These are phyloP conservation scores for Romanogobio albipinnatus DNA, from an alignment of 2,113 vertebrate genomes.

Conservation along the genomic window DNA sequence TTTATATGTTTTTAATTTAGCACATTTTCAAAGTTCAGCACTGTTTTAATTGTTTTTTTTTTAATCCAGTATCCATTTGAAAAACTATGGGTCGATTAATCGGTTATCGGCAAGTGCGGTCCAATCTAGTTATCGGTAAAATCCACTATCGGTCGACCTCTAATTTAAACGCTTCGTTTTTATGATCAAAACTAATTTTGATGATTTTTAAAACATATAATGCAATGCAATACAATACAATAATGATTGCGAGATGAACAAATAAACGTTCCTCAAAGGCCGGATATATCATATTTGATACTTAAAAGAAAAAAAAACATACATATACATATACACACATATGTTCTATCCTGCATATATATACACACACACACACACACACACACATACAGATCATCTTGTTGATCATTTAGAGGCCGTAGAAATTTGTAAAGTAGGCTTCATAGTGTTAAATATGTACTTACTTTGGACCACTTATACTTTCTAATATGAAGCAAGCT, in stretches of 20 bases:
- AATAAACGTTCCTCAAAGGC: neutral
- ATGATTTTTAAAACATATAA: neutral
- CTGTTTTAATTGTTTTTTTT: too few species aligned
- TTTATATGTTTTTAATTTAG: too few species aligned
- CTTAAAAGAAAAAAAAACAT: neutral
- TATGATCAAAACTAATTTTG: neutral
- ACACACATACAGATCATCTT: too few species aligned
- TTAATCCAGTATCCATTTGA: too few species aligned
- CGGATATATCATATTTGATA: neutral
- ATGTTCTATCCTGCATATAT: too few species aligned
- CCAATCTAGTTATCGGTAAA: too few species aligned
- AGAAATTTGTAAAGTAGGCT: neutral
- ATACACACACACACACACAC: too few species aligned
- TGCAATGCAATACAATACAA: neutral
- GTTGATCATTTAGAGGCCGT: neutral
- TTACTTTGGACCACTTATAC: conserved; percentile 84
- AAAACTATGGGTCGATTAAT: too few species aligned
- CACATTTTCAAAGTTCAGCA: too few species aligned
- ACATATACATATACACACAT: too few species aligned
- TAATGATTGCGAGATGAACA: neutral
- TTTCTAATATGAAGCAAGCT: conserved; percentile 77
- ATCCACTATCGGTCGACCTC: too few species aligned
- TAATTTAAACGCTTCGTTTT: neutral
- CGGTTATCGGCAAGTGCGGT: too few species aligned
- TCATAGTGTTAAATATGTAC: conserved; percentile 55